phyloP scores from a whole-genome alignment of 2,797 vertebrate species.

The Melanotaenia boesemani region DNA sequence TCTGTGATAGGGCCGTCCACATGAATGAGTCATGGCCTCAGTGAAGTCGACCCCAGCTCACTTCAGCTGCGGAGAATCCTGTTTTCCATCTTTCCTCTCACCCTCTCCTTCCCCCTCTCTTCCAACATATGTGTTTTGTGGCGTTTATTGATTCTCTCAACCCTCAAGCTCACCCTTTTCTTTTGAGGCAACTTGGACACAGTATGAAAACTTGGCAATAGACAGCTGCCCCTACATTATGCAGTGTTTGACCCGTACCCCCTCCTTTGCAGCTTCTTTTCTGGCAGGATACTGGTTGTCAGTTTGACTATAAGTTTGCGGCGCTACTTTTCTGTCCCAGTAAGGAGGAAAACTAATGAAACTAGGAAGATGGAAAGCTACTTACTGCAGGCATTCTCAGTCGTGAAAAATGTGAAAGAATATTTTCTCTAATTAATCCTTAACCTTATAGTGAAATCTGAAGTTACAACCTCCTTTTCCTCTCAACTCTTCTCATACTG shows the following conservation, averaged over 20 bases:
- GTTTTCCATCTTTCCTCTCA: slow-evolving; percentile 28
- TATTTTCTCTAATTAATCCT: background rate
- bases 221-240: slow-evolving; percentile 58
- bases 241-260: slow-evolving; percentile 25
- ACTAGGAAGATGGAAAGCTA: slow-evolving; percentile 30
- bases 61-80: slow-evolving; percentile 55
- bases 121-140: slow-evolving; percentile 21
- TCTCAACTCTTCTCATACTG: background rate
- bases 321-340: slow-evolving; percentile 48
- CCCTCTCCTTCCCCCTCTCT: slow-evolving; percentile 9
- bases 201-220: slow-evolving; percentile 73
- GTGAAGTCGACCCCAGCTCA: slow-evolving; percentile 73
- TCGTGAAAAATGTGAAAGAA: slow-evolving; percentile 18
- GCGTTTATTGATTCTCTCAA: slow-evolving; percentile 37
- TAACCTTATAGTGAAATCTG: background rate
- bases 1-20: slow-evolving; percentile 60
- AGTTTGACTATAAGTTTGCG: slow-evolving; percentile 62
- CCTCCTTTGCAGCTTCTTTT: slow-evolving; percentile 44
- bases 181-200: slow-evolving; percentile 52
- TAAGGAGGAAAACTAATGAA: slow-evolving; percentile 60
- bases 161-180: slow-evolving; percentile 22
- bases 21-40: slow-evolving; percentile 75
- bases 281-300: slow-evolving; percentile 67
- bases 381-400: slow-evolving; percentile 17
- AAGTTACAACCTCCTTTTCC: background rate